Evolutionary conservation across 2,797 vertebrate genomes (phyloP).

Genomic region (Cuculus canorus): DNA sequence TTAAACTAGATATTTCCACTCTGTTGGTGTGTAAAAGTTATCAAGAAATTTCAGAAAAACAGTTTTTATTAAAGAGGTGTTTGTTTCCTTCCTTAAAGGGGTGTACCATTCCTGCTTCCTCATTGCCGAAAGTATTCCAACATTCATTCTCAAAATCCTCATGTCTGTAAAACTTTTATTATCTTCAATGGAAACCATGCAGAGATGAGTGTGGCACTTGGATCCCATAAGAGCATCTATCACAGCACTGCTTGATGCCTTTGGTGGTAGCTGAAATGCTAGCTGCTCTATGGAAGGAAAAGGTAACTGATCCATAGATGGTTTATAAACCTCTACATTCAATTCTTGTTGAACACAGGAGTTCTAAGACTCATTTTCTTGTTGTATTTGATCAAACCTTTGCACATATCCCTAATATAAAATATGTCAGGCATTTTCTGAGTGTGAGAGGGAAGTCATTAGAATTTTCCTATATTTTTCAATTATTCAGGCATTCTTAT

Average conservation of each 20-base stretch:
- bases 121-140: not conserved
- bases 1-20: not conserved
- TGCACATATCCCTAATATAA: not conserved
- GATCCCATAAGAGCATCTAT: not conserved
- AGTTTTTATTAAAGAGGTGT: not conserved
- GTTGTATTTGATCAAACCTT: not conserved
- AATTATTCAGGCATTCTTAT: not conserved
- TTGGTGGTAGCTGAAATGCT: not conserved
- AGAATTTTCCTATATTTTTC: not conserved
- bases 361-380: not conserved
- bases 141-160: not conserved
- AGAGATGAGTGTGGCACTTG: not conserved
- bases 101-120: not conserved
- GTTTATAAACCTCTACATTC: not conserved
- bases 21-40: not conserved
- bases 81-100: not conserved
- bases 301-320: not conserved
- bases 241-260: not conserved
- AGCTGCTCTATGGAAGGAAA: not conserved
- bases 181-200: not conserved
- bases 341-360: not conserved
- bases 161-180: not conserved
- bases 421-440: not conserved
- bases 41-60: not conserved
- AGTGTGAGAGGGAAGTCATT: not conserved